Conservation (phyloP, 1,140 invertebrate genomes). For the Drosophila novamexicana region DNA sequence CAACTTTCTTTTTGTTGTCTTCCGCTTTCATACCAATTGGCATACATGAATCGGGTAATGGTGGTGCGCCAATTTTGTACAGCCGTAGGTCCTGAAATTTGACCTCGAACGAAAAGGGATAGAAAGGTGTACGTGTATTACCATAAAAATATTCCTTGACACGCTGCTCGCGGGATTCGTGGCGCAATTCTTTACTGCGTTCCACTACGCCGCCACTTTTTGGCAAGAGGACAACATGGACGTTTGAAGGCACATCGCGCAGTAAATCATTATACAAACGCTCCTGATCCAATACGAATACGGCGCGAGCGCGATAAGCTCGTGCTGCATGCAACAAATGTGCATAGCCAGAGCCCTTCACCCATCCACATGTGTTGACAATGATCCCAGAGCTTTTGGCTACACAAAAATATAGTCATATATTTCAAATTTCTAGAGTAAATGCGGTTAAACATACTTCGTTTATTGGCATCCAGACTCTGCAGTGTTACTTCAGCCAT, state of each 20-base stretch:
- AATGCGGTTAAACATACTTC: too few relatives aligned
- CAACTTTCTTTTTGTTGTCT: slow-evolving; percentile 96
- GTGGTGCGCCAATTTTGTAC: slow-evolving; percentile 97
- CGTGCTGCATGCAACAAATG: slow-evolving; percentile 93
- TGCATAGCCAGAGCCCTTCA: slow-evolving; percentile 95
- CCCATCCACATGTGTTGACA: slow-evolving; percentile 99
- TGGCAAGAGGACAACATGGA: slow-evolving; percentile 96
- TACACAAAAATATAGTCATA: slow-evolving; percentile 78
- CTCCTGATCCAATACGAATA: slow-evolving; percentile 98
- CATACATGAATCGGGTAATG: slow-evolving; percentile 96
- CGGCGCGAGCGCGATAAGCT: slow-evolving; percentile 97
- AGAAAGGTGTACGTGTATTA: too few relatives aligned
- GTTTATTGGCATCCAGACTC: too few relatives aligned
- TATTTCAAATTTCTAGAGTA: too few relatives aligned
- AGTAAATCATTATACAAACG: slow-evolving; percentile 97
- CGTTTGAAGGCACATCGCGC: slow-evolving; percentile 96
- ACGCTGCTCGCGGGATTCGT: slow-evolving; percentile 91
- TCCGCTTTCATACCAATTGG: slow-evolving; percentile 97
- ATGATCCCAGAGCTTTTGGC: slow-evolving; percentile 96
- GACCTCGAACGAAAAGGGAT: slow-evolving; percentile 96
- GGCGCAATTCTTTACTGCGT: slow-evolving; percentile 89
- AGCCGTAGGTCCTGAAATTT: slow-evolving; percentile 94
- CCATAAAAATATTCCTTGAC: slow-evolving; percentile 95
- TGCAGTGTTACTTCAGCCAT: too few relatives aligned
- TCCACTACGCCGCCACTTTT: slow-evolving; percentile 99